Base-by-base conservation (phyloP, 2,113 vertebrate species). In the Probosciger aterrimus region DNA sequence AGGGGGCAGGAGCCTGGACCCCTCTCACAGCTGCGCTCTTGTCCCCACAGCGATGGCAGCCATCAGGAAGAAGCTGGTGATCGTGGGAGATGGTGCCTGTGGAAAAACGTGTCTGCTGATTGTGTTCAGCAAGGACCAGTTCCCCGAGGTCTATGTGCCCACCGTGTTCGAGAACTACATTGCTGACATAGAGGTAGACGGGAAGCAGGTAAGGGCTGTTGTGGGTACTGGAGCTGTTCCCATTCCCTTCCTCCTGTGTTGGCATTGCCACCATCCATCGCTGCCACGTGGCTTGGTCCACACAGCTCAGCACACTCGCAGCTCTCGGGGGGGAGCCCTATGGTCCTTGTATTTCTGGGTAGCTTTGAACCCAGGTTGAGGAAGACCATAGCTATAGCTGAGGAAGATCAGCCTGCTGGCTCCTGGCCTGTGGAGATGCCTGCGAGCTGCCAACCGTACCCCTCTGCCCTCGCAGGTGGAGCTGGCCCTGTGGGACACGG, bases 151-250 rank as follows among this genome's bases (percentile, higher is more conserved):
- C 86, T 99, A 99, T 2, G 99, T 99, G 53, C 99, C 99, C 25
- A 99, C 99, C 0, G 99, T 99, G 82, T 99, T 99, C 7, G 99
- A 99, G 97, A 99, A 99, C 98, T 99, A 99, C 98, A 99, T 99
- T 3, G 99, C 99, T 2, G 99, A 99, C 97, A 99, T 99, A 25
- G 99, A 99, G 97, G 99, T 99, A 25, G 99, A 99, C 4, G 97
- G 99, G 70, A 99, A 99, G 97, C 99, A 99, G 99, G 99, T 99
- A 81, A 85, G 79, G 50, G 19, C 37, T 0, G 0, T 19, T 1
- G 1, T 0, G 4, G 43, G 17, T 55, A 22, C 78, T 0, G 6
- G 65, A 39, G 14, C 44, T 46, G 22, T 23, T 33, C 20, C 62
- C 0, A 0, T 44, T 28, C 57, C 60, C 39, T 53, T 0, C 1